Base-by-base conservation (phyloP, 2,113 vertebrate species). In the Sturnus vulgaris region DNA sequence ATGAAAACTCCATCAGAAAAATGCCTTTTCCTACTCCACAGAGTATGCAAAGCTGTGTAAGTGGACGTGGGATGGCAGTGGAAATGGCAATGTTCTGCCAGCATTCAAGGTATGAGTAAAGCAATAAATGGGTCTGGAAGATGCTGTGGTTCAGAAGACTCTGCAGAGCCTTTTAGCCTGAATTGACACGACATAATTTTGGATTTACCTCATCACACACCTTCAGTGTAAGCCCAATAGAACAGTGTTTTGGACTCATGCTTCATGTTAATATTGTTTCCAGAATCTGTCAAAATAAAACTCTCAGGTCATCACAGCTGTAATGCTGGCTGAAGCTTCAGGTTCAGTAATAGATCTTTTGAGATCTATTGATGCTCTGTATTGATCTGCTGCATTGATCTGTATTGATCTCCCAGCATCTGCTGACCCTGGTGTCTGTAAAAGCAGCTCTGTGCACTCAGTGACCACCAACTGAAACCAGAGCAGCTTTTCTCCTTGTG, bases 151-250 rank as follows among this genome's bases (percentile, higher is more conserved):
- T 72, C 31, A 65, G 37, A 31, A 71, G 12, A 20, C 21, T 56
- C 15, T 0, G 12, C 50, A 81, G 37, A 80, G n/a, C 24, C 49
- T 83, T 85, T 82, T 9, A 73, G 59, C 35, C 64, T 70, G 64
- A 46, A 35, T 3, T 1, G 1, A 53, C 39, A 33, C 0, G 0
- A 22, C 68, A 15, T 8, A 7, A 15, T 57, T 82, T 31, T 7
- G 52, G 30, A 39, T 88, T 80, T 56, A 47, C 57, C 37, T 77
- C 50, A 19, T 46, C 71, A 33, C 0, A 0, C 22, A 50, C 52
- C 40, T 55, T 46, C 47, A 60, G 59, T 76, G 31, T 10, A 35
- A 71, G 10, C 20, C 83, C 50, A 55, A 80, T 63, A 37, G 7
- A 79, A 28, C 17, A 35, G 5, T 13, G 15, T 6, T 88, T 52